Evolutionary conservation across 2,888 invertebrate genomes (phyloP), one percentile per base, ranked within the genome.

Genomic region (Erebia epiphron): DNA sequence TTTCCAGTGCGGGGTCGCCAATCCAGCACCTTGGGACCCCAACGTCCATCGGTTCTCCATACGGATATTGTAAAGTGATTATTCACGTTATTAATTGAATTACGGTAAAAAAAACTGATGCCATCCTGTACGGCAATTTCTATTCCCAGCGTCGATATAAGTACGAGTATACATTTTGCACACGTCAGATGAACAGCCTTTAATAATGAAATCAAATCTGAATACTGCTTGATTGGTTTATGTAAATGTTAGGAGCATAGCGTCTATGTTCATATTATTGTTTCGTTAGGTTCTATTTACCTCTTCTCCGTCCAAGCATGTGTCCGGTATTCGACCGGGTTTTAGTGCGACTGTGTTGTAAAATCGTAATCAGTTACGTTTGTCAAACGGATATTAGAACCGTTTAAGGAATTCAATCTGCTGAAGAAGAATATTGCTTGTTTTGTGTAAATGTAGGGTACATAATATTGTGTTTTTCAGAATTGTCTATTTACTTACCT

Each of bases 151-250:
- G 14, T 58, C 35, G 26, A 35, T 58, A 58, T 4, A n/a, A n/a
- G n/a, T 26, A 35, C 57, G 18, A 18, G 54, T 18, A 16, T 54
- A 56, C 21, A 60, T 46, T 43, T 61, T 61, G 18, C 46, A 43
- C 46, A 21, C 61, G 18, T 18, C 21, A 14, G 49, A 35, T 13
- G 61, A 46, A 43, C 46, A 35, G 50, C 35, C 50, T 52, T 52
- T 35, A 16, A 35, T 63, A 64, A 64, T 52, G 52, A 35, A 18
- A n/a, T 26, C 14, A 50, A 52, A 63, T 63, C 50, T 60, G 41
- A 60, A 43, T 61, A 14, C 41, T n/a, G 41, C 60, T 16, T 52
- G 61, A 46, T 43, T 63, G 61, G 61, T 43, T 63, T 35, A 63
- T 52, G 50, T 14, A 63, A 63, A 52, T 63, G 26, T 52, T 50